These are phyloP conservation scores for Galleria mellonella DNA, from an alignment of 1,140 invertebrate genomes.

Conservation along the genomic window DNA sequence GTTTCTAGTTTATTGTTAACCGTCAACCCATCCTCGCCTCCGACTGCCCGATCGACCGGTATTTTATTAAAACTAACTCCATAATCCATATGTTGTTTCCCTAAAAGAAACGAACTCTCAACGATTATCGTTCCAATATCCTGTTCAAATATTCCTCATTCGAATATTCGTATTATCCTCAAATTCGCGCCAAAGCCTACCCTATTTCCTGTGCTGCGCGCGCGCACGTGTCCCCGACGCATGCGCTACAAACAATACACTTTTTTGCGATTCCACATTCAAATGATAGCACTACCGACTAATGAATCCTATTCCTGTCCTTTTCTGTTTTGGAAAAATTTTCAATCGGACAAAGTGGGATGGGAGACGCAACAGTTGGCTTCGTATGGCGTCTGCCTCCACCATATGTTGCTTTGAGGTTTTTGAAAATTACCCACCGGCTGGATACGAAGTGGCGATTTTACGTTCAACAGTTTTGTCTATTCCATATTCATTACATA, in stretches of 20 bases:
- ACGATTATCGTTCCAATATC: slow-evolving; percentile 56
- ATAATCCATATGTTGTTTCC: slow-evolving; percentile 53
- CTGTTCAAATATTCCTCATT: slow-evolving; percentile 40
- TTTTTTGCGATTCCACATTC: slow-evolving; percentile 60
- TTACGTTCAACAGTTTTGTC: slow-evolving; percentile 37
- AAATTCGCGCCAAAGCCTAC: slow-evolving; percentile 62
- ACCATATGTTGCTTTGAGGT: slow-evolving; percentile 68
- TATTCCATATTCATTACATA: slow-evolving; percentile 33
- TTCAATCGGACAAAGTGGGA: slow-evolving; percentile 22
- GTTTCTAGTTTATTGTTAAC: too few relatives aligned
- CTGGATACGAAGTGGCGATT: slow-evolving; percentile 42
- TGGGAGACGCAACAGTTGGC: slow-evolving; percentile 48
- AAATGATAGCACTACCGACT: slow-evolving; percentile 57
- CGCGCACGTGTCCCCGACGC: slow-evolving; percentile 39
- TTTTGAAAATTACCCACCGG: slow-evolving; percentile 52
- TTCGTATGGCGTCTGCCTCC: slow-evolving; percentile 55
- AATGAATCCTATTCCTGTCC: slow-evolving; percentile 48
- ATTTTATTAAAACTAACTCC: slow-evolving; percentile 3
- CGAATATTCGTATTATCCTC: slow-evolving; percentile 45
- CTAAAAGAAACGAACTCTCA: slow-evolving; percentile 22
- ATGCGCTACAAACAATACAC: slow-evolving; percentile 49
- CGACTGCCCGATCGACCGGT: too few relatives aligned
- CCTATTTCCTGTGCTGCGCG: slow-evolving; percentile 38
- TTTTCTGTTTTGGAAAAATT: slow-evolving; percentile 19
- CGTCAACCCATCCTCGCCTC: too few relatives aligned